Base-by-base conservation (phyloP, 2,113 vertebrate genomes). In the Proterorhinus semilunaris region DNA sequence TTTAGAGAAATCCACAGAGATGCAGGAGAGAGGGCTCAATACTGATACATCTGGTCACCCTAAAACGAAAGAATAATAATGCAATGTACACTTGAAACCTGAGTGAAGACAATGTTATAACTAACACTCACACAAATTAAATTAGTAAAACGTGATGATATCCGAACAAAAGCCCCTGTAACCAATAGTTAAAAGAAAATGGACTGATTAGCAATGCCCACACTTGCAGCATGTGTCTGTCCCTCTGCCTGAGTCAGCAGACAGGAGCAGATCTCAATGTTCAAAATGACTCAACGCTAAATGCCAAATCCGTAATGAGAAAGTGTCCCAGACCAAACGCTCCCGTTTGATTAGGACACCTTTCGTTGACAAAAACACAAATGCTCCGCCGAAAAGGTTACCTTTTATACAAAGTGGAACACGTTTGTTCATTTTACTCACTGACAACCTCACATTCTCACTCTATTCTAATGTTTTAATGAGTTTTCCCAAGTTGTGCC, bases 271-370 rank as follows among this genome's bases (percentile, higher is more conserved):
- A 86, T 74, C 72, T 73, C 82, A 83, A 86, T 86, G 88, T 81
- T 85, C 81, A 86, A 87, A 36, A 84, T 89, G 83, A 86, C 84
- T 89, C 83, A 88, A 87, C 71, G 85, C 82, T 90, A 89, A 89
- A 90, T 89, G 87, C 80, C 86, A 88, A 80, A 74, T 81, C 72
- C 61, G 85, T 89, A 89, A 89, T 89, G 83, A 88, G 85, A 88
- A 88, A 87, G 65, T 72, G 75, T 79, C 68, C 67, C 12, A 1
- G 69, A 72, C 81, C 84, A 85, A 83, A 76, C 71, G 82, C 71
- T 80, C 58, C 68, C 46, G 64, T 84, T 84, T 85, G 83, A 88
- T 87, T 82, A 86, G 79, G 74, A 83, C 84, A 75, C 67, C 58
- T 68, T 66, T 80, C 70, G 8, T 50, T 62, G 48, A 27, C 65